These are phyloP conservation scores for Seriola quinqueradiata DNA, from an alignment of 2,113 vertebrate species.

Conservation along the genomic window DNA sequence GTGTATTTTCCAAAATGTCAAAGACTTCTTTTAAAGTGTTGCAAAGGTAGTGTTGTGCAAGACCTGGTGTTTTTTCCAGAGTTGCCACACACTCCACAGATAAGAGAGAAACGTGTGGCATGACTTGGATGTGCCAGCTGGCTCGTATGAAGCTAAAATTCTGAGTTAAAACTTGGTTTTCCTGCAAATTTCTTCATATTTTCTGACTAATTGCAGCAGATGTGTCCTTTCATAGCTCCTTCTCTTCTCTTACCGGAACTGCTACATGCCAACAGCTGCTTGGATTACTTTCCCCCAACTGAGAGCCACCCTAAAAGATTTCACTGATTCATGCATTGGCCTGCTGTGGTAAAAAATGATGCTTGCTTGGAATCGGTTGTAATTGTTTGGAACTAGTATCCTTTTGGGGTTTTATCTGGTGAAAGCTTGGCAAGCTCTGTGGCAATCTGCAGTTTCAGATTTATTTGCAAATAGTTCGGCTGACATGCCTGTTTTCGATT, in stretches of 20 bases:
- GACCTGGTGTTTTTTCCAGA: neutral
- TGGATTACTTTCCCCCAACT: slow-evolving; percentile 44
- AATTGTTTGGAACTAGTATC: slow-evolving; percentile 54
- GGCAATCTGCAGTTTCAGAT: slow-evolving; percentile 40
- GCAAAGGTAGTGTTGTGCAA: neutral
- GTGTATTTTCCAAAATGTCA: neutral
- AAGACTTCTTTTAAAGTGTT: neutral
- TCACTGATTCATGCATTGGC: slow-evolving; percentile 44
- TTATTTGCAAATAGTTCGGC: slow-evolving; percentile 23
- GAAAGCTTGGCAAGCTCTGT: slow-evolving; percentile 33
- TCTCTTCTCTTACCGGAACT: slow-evolving; percentile 25
- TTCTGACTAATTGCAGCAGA: slow-evolving; percentile 50
- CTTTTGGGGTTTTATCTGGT: slow-evolving; percentile 43
- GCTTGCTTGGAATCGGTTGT: slow-evolving; percentile 43
- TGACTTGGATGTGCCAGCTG: neutral
- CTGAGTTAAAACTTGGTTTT: slow-evolving; percentile 17
- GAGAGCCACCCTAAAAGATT: slow-evolving; percentile 53
- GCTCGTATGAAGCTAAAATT: neutral
- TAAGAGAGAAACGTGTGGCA: neutral
- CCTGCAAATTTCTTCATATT: slow-evolving; percentile 17
- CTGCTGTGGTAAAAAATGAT: slow-evolving; percentile 27
- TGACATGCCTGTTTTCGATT: slow-evolving; percentile 17
- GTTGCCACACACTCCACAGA: neutral
- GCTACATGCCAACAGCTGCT: slow-evolving; percentile 60
- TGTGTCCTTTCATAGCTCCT: slow-evolving; percentile 25